Base-by-base conservation (phyloP, 2,113 vertebrate species). In the Hypanus sabinus region DNA sequence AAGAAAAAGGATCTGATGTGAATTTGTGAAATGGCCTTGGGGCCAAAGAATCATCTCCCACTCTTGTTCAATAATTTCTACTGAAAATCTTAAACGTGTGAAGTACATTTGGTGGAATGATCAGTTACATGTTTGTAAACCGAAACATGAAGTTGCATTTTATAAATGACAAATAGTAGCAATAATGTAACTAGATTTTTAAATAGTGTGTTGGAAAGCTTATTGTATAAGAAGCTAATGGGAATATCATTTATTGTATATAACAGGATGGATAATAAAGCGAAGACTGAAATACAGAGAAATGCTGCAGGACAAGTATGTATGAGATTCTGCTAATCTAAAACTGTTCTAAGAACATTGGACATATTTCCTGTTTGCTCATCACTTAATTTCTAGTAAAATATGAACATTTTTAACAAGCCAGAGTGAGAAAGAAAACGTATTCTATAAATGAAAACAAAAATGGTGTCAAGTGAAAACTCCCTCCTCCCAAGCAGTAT, bases 201-300 rank as follows among this genome's bases (percentile, higher is more conserved):
- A 55, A 75, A 46, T 11, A 73, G 71, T 75, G 24, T 75, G 55
- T 55, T 73, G 27, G 70, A 27, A 93, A 18, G 20, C 20, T 46
- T 70, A 38, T 38, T 46, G 22, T 73, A 33, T 70, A 93, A 46
- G 5, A 55, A 93, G 65, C 24, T 73, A 93, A 93, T 24, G 36
- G 27, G 33, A 93, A 30, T 93, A 65, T 46, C 65, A 75, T 27
- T 93, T 93, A 93, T 70, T 93, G 71, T 73, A 75, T 38, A 73
- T 62, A 93, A 46, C 91, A 93, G 36, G 38, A 73, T 75, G 68
- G 70, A 93, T 73, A 55, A 30, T 27, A 93, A 93, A 93, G 70
- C 12, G 22, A 93, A 93, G 91, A 73, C n/a, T 73, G 36, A 75
- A 73, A 75, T 75, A 93, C 91, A 93, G 24, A 93, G 65, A 93